These are phyloP conservation scores for Cirrhinus mrigala DNA, from an alignment of 2,797 vertebrate species.

Conservation along the genomic window DNA sequence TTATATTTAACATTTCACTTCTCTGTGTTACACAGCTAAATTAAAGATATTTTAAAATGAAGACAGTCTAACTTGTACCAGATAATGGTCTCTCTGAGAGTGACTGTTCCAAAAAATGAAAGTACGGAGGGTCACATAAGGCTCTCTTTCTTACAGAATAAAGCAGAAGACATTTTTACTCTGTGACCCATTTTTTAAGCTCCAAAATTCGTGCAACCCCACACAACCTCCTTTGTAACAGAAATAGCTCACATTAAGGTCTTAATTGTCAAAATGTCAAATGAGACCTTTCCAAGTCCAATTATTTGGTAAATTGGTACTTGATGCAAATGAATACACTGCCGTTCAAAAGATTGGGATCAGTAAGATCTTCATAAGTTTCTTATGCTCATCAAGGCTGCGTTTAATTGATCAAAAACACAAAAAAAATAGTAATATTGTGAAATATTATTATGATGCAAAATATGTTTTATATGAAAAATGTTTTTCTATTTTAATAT, in stretches of 20 bases:
- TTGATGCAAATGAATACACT: no score
- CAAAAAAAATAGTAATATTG: no score
- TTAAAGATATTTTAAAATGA: background rate
- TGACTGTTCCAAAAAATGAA: background rate
- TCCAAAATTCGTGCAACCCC: background rate
- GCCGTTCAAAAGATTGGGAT: no score
- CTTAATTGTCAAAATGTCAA: no score
- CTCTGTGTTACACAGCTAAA: background rate
- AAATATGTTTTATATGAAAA: no score
- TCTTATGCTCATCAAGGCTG: no score
- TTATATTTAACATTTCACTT: conserved; percentile 19
- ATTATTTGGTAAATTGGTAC: no score
- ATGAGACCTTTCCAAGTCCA: no score
- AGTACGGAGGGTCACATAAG: background rate
- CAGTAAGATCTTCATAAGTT: no score
- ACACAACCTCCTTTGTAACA: background rate
- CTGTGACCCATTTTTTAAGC: conserved; percentile 1
- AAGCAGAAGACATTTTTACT: background rate
- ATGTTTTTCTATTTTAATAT: no score
- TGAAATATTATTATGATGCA: no score
- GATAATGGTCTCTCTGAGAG: conserved; percentile 19
- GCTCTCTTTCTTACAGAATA: background rate
- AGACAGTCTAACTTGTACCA: conserved; percentile 16
- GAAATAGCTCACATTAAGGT: background rate
- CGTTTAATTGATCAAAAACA: no score